Percentiles rank a stretch among this genome's conserved stretches.
Conservation (phyloP, 2,113 vertebrate species). For the Columba livia region DNA sequence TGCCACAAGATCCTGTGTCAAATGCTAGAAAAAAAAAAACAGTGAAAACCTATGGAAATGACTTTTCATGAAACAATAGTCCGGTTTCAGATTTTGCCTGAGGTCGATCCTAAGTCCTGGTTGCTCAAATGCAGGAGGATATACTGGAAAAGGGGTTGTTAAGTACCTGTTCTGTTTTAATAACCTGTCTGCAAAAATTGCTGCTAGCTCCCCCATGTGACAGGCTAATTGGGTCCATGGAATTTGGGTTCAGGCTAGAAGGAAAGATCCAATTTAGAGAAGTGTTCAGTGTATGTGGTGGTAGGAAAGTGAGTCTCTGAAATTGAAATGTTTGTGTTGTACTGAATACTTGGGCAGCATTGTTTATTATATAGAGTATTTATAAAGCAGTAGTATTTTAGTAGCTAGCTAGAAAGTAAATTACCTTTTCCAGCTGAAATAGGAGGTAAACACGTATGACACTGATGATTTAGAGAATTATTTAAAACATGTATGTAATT, state of each 20-base stretch:
- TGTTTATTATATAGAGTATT: not conserved
- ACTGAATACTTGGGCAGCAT: not conserved
- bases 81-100: not conserved
- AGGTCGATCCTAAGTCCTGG: not conserved
- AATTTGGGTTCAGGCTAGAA: not conserved
- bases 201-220: not conserved
- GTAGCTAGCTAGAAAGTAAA: not conserved
- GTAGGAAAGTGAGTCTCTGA: not conserved
- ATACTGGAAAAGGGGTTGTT: not conserved
- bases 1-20: not conserved
- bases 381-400: not conserved
- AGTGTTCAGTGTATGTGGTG: not conserved
- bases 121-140: not conserved
- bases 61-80: not conserved
- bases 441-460: not conserved
- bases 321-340: not conserved
- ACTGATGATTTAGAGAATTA: not conserved
- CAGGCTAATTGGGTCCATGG: not conserved
- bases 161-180: not conserved
- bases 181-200: not conserved
- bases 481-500: not conserved
- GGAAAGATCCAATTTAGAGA: not conserved
- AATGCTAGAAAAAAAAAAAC: not conserved
- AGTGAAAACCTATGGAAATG: not conserved
- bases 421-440: not conserved